Evolutionary conservation across 2,888 invertebrate species (phyloP).

Genomic region (Plagiodera versicolora): DNA sequence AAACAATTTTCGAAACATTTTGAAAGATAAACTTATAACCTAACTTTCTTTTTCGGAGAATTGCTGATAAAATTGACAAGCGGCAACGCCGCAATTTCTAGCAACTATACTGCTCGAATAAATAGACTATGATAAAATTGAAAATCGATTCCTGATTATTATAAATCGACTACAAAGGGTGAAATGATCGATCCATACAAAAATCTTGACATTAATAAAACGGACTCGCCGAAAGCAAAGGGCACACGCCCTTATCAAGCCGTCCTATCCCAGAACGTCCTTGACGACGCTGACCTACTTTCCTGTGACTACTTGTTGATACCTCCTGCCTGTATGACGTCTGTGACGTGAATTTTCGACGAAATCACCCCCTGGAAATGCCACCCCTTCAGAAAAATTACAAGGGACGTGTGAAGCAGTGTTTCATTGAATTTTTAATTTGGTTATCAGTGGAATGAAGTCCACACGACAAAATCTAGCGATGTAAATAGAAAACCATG

Average conservation of each 20-base stretch:
- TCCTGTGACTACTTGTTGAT: slow-evolving; percentile 23
- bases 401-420: too few relatives aligned
- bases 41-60: too few relatives aligned
- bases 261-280: slow-evolving; percentile 11
- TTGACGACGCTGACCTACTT: slow-evolving; percentile 22
- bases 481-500: slow-evolving; percentile 5
- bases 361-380: too few relatives aligned
- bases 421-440: neutral
- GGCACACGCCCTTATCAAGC: neutral
- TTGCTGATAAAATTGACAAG: too few relatives aligned
- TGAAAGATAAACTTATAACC: too few relatives aligned
- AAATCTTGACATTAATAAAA: neutral
- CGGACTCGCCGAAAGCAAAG: neutral
- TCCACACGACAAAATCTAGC: neutral
- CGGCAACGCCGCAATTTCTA: too few relatives aligned
- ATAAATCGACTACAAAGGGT: too few relatives aligned
- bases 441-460: neutral
- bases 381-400: too few relatives aligned
- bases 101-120: too few relatives aligned
- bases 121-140: too few relatives aligned
- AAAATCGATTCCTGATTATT: too few relatives aligned
- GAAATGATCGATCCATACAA: neutral
- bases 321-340: slow-evolving; percentile 1
- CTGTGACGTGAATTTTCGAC: neutral
- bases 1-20: too few relatives aligned